These are phyloP conservation scores for Drosophila algonquin DNA, from an alignment of 2,888 invertebrate species.

Conservation along the genomic window DNA sequence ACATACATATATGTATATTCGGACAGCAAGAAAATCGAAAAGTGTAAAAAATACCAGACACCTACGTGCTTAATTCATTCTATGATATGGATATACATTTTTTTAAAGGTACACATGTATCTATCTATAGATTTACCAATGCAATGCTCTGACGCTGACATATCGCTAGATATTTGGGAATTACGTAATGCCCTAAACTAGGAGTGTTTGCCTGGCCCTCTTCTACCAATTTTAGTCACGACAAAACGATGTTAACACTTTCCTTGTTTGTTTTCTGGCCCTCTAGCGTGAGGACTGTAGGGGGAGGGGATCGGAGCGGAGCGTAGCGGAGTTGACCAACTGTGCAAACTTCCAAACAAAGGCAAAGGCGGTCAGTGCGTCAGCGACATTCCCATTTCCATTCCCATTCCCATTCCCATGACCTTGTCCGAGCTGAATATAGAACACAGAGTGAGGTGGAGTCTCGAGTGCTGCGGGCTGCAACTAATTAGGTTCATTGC, in stretches of 20 bases:
- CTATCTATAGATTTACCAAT: slow-evolving; percentile 13
- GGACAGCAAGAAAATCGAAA: slow-evolving; percentile 67
- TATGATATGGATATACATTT: slow-evolving; percentile 24
- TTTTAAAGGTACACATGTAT: not conserved
- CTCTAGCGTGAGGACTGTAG: not conserved
- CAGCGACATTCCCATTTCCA: slow-evolving; percentile 44
- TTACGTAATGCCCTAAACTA: slow-evolving; percentile 55
- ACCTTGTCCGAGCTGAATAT: slow-evolving; percentile 54
- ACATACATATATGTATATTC: slow-evolving; percentile 54
- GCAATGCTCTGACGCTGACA: slow-evolving; percentile 13
- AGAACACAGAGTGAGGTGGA: slow-evolving; percentile 26
- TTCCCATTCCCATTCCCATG: slow-evolving; percentile 68
- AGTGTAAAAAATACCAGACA: slow-evolving; percentile 65
- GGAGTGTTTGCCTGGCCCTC: slow-evolving; percentile 42
- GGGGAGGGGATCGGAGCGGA: not conserved
- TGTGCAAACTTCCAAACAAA: slow-evolving; percentile 57
- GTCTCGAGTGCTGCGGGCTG: slow-evolving; percentile 16
- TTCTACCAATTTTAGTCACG: slow-evolving; percentile 48
- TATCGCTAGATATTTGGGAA: slow-evolving; percentile 26
- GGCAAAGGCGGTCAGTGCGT: slow-evolving; percentile 36
- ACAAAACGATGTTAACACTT: slow-evolving; percentile 56
- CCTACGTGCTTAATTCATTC: slow-evolving; percentile 42
- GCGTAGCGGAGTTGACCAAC: slow-evolving; percentile 55
- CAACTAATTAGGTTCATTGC: slow-evolving; percentile 77
- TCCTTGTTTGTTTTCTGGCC: slow-evolving; percentile 62